Percentiles rank a stretch among this genome's conserved stretches.
Conservation (phyloP, 2,888 invertebrate genomes). For the Ametastegia equiseti region DNA sequence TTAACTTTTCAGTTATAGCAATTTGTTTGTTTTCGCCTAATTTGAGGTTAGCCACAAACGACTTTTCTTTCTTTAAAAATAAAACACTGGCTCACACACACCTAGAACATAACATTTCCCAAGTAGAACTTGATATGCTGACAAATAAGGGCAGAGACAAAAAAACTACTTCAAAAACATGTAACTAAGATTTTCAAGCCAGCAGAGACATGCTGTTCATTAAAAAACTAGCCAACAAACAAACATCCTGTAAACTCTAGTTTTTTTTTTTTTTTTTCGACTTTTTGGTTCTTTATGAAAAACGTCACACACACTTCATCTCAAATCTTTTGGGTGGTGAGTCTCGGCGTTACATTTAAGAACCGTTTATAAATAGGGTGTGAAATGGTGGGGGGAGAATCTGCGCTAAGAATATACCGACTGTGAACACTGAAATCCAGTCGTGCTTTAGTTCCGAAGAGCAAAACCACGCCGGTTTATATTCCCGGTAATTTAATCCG, state of each 20-base stretch:
- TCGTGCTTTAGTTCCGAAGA: slow-evolving; percentile 5
- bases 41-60: not conserved
- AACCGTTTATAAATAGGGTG: slow-evolving; percentile 57
- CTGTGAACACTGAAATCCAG: slow-evolving; percentile 17
- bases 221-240: too few relatives aligned
- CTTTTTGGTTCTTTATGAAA: not conserved
- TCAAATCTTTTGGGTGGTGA: slow-evolving; percentile 17
- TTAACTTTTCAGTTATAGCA: not conserved
- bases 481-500: slow-evolving; percentile 4
- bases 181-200: not conserved
- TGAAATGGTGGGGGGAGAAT: slow-evolving; percentile 67
- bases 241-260: not conserved
- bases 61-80: not conserved
- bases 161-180: not conserved
- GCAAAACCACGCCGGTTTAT: slow-evolving; percentile 8
- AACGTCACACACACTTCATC: not conserved
- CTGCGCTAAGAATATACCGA: slow-evolving; percentile 70
- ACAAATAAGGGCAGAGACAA: not conserved
- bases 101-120: not conserved
- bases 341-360: slow-evolving; percentile 4
- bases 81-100: not conserved
- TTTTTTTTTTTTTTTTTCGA: not conserved
- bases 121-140: not conserved
- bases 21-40: not conserved
- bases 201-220: too few relatives aligned